phyloP scores from a whole-genome alignment of 1,140 invertebrate genomes.

The Scaptomyza graminum region DNA sequence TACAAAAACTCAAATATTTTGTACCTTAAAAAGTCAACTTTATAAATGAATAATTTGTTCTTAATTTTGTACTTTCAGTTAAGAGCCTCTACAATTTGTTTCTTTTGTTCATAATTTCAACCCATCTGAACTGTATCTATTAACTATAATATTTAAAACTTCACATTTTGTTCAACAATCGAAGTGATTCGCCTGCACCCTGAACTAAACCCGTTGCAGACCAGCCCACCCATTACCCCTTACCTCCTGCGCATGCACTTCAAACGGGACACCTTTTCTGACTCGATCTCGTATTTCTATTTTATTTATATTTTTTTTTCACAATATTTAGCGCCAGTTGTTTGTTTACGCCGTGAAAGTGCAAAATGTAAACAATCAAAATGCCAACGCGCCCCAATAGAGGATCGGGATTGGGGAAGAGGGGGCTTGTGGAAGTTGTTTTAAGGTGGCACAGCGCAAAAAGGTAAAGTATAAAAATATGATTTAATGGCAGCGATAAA shows the following conservation, averaged over 20 bases:
- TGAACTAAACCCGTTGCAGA: constrained; percentile 24
- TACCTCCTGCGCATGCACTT: neutral
- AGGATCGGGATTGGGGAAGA: neutral
- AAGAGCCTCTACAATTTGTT: too few species aligned
- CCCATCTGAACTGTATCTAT: too few species aligned
- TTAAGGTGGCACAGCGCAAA: constrained; percentile 55
- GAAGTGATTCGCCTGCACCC: too few species aligned
- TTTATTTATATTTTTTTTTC: constrained; percentile 40
- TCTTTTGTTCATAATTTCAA: too few species aligned
- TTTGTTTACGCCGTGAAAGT: constrained; percentile 81
- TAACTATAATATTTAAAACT: constrained; percentile 5
- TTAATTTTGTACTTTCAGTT: too few species aligned
- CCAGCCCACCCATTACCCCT: constrained; percentile 5
- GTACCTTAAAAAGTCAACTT: too few species aligned
- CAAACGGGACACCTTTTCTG: constrained; percentile 18
- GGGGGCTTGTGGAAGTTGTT: constrained; percentile 38
- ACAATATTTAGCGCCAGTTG: constrained; percentile 74
- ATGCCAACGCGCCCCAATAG: constrained; percentile 53
- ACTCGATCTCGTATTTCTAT: constrained; percentile 46
- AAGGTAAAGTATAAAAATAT: constrained; percentile 83
- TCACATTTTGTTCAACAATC: constrained; percentile 53
- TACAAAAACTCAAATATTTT: too few species aligned
- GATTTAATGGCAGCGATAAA: constrained; percentile 84
- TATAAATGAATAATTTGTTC: too few species aligned
- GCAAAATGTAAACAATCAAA: constrained; percentile 83